phyloP scores from a whole-genome alignment of 35 echinoderm and acorn worm genomes.

The Apostichopus parvimensis region DNA sequence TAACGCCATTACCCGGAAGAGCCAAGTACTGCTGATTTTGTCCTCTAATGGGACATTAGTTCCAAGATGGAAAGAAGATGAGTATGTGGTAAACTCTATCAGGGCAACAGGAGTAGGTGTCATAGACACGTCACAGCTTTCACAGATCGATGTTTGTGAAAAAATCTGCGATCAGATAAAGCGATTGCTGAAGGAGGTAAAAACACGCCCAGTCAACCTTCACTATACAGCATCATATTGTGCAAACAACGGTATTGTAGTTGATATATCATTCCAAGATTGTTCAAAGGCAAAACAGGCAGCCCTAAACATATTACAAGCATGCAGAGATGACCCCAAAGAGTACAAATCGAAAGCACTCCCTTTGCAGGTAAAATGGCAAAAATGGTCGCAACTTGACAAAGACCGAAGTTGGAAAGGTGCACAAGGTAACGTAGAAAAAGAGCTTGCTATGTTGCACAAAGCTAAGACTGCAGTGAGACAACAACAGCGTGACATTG shows the following conservation, averaged over 20 bases:
- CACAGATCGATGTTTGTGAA: background rate
- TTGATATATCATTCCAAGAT: background rate
- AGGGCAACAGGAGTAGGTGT: background rate
- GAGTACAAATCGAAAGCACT: background rate
- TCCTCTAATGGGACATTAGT: background rate
- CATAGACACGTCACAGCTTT: background rate
- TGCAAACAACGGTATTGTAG: background rate
- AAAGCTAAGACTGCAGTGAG: background rate
- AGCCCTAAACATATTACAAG: background rate
- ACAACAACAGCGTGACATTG: slow-evolving; percentile 13
- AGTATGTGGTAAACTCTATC: background rate
- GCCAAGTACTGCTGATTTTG: background rate
- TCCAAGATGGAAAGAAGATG: background rate
- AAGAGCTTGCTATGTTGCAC: background rate
- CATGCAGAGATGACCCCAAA: background rate
- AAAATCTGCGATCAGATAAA: background rate
- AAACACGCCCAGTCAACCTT: background rate
- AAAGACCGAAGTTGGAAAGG: too few species aligned
- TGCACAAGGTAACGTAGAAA: background rate
- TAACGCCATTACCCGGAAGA: too few species aligned
- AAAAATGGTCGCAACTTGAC: too few species aligned
- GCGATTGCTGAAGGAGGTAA: background rate
- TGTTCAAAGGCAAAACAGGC: background rate
- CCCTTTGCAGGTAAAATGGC: background rate
- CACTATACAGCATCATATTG: background rate